A percentile compares a stretch with the other conserved stretches of the same genome.
Conservation (phyloP, 2,797 vertebrate species). For the Aselliscus stoliczkanus region DNA sequence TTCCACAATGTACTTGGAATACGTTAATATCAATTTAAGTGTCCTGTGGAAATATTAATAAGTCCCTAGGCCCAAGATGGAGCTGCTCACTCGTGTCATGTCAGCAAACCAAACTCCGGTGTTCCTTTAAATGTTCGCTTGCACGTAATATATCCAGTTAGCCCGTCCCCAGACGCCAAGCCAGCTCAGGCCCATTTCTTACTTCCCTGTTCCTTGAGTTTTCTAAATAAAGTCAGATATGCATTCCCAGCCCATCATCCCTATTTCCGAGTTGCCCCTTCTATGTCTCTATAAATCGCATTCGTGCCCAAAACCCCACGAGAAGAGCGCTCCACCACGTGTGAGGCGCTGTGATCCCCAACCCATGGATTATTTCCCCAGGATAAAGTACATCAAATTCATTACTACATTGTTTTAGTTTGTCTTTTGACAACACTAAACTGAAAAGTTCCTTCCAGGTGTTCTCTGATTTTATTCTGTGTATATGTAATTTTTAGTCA, state of each 20-base stretch:
- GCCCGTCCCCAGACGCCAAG: neutral
- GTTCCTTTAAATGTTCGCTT: neutral
- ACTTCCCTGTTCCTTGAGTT: neutral
- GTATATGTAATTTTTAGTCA: neutral
- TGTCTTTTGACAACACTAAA: neutral
- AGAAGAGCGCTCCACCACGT: rapidly evolving
- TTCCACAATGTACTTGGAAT: neutral
- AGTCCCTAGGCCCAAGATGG: rapidly evolving
- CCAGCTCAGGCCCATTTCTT: rapidly evolving
- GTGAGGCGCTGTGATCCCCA: rapidly evolving
- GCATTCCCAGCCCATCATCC: rapidly evolving
- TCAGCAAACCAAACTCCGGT: neutral
- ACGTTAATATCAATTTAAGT: neutral
- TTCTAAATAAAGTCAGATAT: neutral
- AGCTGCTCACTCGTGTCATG: neutral
- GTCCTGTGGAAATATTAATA: neutral
- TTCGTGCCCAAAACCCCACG: rapidly evolving
- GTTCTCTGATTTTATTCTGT: neutral
- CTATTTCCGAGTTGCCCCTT: rapidly evolving
- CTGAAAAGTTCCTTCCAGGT: neutral
- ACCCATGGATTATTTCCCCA: rapidly evolving
- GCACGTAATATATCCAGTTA: rapidly evolving
- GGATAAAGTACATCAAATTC: neutral
- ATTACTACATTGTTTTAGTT: neutral
- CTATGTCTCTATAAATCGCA: too few relatives aligned